Conservation (phyloP, 2,888 invertebrate genomes). For the Eupithecia exiguata region DNA sequence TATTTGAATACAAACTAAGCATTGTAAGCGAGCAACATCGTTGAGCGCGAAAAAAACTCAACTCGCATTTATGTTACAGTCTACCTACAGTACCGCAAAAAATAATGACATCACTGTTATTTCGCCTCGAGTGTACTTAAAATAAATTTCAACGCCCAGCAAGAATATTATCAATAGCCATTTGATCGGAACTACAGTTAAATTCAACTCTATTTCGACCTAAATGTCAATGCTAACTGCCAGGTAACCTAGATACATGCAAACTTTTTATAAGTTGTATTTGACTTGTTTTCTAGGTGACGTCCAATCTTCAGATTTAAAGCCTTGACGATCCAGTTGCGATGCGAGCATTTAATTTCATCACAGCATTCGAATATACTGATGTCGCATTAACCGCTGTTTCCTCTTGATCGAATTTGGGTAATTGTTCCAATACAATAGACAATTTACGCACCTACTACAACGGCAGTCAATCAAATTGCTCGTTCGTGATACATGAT, state of each 20-base stretch:
- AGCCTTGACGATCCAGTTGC: conserved; percentile 5
- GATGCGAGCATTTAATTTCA: not conserved
- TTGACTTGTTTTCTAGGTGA: conserved; percentile 3
- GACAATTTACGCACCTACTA: conserved; percentile 55
- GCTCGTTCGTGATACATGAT: conserved; percentile 53
- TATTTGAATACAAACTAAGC: conserved; percentile 66
- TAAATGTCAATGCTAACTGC: conserved; percentile 55
- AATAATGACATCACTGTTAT: conserved; percentile 74
- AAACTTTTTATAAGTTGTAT: conserved; percentile 32
- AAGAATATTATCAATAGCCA: conserved; percentile 62
- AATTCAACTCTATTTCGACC: conserved; percentile 63
- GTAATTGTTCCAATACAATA: conserved; percentile 58
- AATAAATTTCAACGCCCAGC: conserved; percentile 54
- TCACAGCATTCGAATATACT: not conserved
- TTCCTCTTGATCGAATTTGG: conserved; percentile 57
- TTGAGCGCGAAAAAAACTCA: conserved; percentile 72
- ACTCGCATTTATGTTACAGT: conserved; percentile 62
- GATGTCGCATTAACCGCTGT: conserved; percentile 57
- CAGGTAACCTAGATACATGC: conserved; percentile 37
- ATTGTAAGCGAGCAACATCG: conserved; percentile 63
- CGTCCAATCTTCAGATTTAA: conserved; percentile 7
- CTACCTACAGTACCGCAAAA: conserved; percentile 67
- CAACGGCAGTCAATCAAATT: conserved; percentile 52
- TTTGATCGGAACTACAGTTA: conserved; percentile 70
- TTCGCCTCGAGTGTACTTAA: conserved; percentile 52